Percentiles rank a stretch among this genome's conserved stretches.
phyloP scores from a whole-genome alignment of 2,797 vertebrate species.

The Loriculus beryllinus region DNA sequence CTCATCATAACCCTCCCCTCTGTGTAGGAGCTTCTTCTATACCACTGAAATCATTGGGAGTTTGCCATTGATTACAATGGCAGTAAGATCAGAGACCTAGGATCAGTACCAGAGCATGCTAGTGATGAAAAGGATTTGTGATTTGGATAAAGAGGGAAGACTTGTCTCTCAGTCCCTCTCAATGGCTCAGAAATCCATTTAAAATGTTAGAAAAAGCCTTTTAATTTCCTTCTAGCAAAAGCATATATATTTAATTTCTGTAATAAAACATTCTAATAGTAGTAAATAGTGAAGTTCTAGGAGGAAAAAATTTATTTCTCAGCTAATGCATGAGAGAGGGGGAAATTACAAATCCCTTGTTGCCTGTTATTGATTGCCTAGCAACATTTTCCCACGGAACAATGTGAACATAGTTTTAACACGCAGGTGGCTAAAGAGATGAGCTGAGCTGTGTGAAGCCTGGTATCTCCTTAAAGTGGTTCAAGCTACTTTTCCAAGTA shows the following conservation, averaged over 20 bases:
- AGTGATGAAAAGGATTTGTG: background rate
- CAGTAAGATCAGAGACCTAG: background rate
- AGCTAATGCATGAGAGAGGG: background rate
- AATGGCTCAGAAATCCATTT: background rate
- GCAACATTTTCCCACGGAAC: background rate
- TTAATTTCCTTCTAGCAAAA: conserved; percentile 43
- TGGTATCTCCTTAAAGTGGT: background rate
- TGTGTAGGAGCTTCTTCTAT: background rate
- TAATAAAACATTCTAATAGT: conserved; percentile 25
- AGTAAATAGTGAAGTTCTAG: conserved; percentile 31
- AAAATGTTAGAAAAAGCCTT: background rate
- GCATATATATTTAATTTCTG: conserved; percentile 15
- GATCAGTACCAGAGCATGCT: background rate
- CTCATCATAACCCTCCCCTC: background rate
- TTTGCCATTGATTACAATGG: background rate
- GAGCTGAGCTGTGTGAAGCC: background rate
- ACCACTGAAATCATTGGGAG: background rate
- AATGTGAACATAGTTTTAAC: background rate
- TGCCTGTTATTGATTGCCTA: background rate
- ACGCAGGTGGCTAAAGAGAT: background rate
- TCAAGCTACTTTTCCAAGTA: conserved; percentile 14
- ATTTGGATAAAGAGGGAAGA: background rate
- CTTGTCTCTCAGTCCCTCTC: background rate
- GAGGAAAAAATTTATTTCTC: conserved; percentile 20
- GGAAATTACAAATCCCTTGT: conserved; percentile 16